phyloP scores from a whole-genome alignment of 2,797 vertebrate genomes.

The Anabacerthia variegaticeps region DNA sequence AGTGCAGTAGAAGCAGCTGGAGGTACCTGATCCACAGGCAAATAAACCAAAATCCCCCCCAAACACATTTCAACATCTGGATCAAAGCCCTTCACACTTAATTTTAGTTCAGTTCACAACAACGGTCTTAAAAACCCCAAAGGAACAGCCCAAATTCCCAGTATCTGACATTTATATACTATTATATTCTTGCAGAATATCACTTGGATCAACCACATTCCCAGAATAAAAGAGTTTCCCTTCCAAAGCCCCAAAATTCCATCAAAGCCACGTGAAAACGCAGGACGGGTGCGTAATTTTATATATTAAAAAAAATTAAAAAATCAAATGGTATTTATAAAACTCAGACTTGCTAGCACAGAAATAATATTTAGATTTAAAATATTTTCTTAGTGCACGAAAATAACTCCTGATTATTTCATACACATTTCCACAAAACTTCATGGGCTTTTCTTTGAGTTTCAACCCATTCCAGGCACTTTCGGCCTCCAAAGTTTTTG shows the following conservation, averaged over 20 bases:
- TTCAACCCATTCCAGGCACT: neutral
- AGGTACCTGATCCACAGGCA: accelerated
- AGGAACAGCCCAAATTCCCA: accelerated
- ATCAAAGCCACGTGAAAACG: neutral
- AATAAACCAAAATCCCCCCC: neutral
- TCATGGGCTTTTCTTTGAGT: neutral
- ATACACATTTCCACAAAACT: neutral
- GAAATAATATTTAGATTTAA: neutral
- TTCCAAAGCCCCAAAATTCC: neutral
- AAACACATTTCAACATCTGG: accelerated
- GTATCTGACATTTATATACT: neutral
- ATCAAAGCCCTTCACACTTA: accelerated
- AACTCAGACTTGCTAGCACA: neutral
- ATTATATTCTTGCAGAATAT: neutral
- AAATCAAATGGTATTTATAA: neutral
- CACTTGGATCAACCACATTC: neutral
- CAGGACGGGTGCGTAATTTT: accelerated
- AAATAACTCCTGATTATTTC: neutral
- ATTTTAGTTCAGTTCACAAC: neutral
- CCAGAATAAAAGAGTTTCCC: neutral
- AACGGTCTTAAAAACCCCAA: neutral
- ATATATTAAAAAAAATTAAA: accelerated
- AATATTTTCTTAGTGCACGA: neutral
- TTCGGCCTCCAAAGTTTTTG: neutral
- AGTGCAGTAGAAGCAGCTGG: accelerated